A percentile compares a stretch with the other conserved stretches of the same genome.
Evolutionary conservation across 2,888 invertebrate genomes (phyloP).

Genomic region (Mycalesis mineus): DNA sequence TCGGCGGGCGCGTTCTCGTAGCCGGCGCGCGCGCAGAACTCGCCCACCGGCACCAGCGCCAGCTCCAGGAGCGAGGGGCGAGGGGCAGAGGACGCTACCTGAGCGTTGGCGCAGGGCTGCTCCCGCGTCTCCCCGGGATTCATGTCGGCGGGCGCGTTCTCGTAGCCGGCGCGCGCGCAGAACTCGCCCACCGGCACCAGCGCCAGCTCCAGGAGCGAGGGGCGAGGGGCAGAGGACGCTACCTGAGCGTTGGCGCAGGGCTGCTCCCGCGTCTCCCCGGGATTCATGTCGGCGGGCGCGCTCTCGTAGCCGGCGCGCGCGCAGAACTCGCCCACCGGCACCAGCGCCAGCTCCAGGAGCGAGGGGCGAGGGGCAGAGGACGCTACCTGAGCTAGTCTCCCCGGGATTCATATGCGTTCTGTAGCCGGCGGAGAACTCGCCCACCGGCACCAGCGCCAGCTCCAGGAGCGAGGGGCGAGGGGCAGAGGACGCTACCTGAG

Average conservation of each 20-base stretch:
- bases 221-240: slow-evolving; percentile 84
- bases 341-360: slow-evolving; percentile 88
- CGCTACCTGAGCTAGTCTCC: no score
- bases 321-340: slow-evolving; percentile 88
- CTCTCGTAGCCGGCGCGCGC: slow-evolving; percentile 56
- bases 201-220: slow-evolving; percentile 89
- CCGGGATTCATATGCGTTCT: no score
- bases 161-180: no score
- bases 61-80: no score
- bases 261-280: neutral
- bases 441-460: slow-evolving; percentile 87
- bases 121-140: slow-evolving; percentile 3
- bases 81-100: no score
- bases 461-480: no score
- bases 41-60: slow-evolving; percentile 87
- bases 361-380: slow-evolving; percentile 89
- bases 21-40: slow-evolving; percentile 79
- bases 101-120: neutral
- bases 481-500: no score
- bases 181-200: no score
- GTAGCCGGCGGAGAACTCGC: no score
- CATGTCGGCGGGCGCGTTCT: no score
- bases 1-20: slow-evolving; percentile 40
- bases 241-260: neutral
- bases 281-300: slow-evolving; percentile 11